phyloP scores from a whole-genome alignment of 2,888 invertebrate genomes.

The Monochamus alternatus region DNA sequence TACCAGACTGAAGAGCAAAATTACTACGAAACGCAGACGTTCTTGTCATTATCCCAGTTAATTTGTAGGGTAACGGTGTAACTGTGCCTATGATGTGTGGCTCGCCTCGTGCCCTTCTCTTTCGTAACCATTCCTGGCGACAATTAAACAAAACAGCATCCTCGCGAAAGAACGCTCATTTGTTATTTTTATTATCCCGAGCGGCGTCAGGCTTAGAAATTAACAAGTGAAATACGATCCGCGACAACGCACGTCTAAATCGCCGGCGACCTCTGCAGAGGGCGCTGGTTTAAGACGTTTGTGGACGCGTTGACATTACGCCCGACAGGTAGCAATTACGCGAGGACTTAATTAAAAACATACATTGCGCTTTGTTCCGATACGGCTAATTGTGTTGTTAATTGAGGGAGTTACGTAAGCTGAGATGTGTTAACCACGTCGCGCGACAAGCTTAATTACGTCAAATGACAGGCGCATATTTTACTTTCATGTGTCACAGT shows the following conservation, averaged over 20 bases:
- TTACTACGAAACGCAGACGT: too few species aligned
- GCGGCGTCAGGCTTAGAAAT: constrained; percentile 1
- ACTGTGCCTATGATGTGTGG: neutral
- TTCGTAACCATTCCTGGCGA: neutral
- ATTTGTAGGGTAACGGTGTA: neutral
- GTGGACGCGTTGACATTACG: neutral
- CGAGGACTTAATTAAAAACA: constrained; percentile 5
- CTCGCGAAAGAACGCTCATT: neutral
- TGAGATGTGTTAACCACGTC: neutral
- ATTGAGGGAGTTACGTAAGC: neutral
- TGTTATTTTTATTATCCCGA: neutral
- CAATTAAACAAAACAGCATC: constrained; percentile 3
- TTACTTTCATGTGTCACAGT: too few species aligned
- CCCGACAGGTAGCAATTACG: neutral
- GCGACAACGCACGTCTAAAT: neutral
- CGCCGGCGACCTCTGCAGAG: neutral
- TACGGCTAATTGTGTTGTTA: constrained; percentile 1
- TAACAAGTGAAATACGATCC: neutral
- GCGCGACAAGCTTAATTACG: too few species aligned
- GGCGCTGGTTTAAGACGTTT: neutral
- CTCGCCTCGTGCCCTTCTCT: neutral
- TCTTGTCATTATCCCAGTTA: neutral
- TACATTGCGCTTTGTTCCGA: neutral
- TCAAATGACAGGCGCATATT: too few species aligned
- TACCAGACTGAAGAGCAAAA: too few species aligned